A percentile compares a stretch with the other conserved stretches of the same genome.
phyloP scores from a whole-genome alignment of 2,888 invertebrate genomes.

The Pseudococcus longispinus region DNA sequence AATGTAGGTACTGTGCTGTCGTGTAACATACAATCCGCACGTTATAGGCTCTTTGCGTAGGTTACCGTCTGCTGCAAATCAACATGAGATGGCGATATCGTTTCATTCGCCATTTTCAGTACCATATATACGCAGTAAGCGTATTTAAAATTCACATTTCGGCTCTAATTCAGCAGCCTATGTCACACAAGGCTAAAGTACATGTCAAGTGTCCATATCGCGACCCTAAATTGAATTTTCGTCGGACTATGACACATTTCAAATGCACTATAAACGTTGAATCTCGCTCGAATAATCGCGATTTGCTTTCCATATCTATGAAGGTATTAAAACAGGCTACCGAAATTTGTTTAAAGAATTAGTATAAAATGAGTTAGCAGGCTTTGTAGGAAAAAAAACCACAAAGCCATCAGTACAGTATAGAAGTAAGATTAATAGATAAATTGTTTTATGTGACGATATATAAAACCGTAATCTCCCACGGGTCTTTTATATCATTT shows the following conservation, averaged over 20 bases:
- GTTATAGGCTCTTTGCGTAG: not conserved
- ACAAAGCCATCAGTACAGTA: not conserved
- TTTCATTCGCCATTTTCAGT: not conserved
- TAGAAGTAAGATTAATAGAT: conserved; percentile 41
- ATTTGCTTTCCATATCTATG: not conserved
- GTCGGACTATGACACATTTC: conserved; percentile 8
- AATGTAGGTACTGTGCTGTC: not conserved
- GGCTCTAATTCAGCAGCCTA: not conserved
- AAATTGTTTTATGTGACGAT: conserved; percentile 46
- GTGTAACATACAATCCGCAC: not conserved
- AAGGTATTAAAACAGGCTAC: not conserved
- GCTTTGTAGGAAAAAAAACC: not conserved
- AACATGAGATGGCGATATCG: not conserved
- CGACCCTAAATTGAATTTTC: conserved; percentile 2
- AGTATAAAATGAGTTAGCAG: not conserved
- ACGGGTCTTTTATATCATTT: conserved; percentile 46
- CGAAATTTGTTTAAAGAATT: conserved; percentile 35
- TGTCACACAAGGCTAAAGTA: not conserved
- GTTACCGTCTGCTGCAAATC: not conserved
- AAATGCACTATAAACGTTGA: not conserved
- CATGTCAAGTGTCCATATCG: conserved; percentile 12
- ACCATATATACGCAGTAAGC: not conserved
- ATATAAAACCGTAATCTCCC: conserved; percentile 46
- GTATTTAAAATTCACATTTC: conserved; percentile 7
- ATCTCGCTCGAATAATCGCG: not conserved